Base-by-base conservation (phyloP, 30 jellyfish, hydroid and myxozoan species). In the Aurelia aurita region DNA sequence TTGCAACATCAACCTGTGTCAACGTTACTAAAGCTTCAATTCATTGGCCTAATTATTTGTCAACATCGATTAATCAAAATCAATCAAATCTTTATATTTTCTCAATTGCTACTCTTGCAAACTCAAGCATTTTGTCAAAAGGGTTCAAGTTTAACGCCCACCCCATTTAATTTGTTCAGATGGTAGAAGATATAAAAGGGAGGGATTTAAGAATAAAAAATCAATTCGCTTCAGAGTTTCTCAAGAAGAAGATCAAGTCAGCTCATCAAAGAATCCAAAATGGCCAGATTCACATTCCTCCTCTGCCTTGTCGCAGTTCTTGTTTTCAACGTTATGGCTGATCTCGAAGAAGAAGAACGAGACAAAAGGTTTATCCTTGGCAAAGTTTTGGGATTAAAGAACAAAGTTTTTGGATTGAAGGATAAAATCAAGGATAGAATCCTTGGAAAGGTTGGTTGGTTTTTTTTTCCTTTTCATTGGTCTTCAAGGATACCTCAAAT, bases 401-500 rank as follows among this genome's bases (percentile, higher is more conserved):
- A 8, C 9, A 39, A 39, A 7, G 13, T 39, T 9, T 39, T 15
- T 39, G 51, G 51, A 1, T 14, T 39, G 9, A 39, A 7, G 15
- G 51, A 39, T 39, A 39, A 53, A 32, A 29, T 81, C 29, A 51
- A 76, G 11, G 91, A 81, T 39, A 51, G 31, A 23, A 54, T 81
- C 14, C 57, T 68, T 68, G 91, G 91, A 67, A 81, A 81, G 91
- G 91, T 81, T 14, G 3, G 78, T 46, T 23, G 1, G 57, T n/a
- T n/a, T n/a, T n/a, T 20, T 19, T n/a, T 72, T 44, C 1, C 25
- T 39, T 14, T 44, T n/a, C 3, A 45, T 21, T 69, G 2, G 13
- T 10, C 23, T 58, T 64, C 53, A n/a, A n/a, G n/a, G n/a, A n/a
- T n/a, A n/a, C n/a, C n/a, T n/a, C n/a, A n/a, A n/a, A n/a, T n/a